phyloP scores from a whole-genome alignment of 2,888 invertebrate species.

The Metacarcinus magister region DNA sequence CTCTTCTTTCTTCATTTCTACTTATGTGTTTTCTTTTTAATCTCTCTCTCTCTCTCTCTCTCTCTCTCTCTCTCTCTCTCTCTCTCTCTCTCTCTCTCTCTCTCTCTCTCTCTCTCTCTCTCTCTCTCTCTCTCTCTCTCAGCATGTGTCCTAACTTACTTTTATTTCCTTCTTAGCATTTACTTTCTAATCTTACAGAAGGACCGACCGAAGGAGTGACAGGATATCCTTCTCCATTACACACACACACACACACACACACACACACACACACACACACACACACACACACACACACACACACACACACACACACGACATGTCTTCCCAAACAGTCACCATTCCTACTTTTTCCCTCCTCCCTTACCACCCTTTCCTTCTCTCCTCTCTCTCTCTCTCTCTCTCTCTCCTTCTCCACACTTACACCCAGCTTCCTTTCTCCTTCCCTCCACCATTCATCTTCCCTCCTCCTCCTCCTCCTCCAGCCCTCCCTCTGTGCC shows the following conservation, averaged over 20 bases:
- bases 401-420: background rate
- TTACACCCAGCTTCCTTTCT: background rate
- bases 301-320: background rate
- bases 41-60: constrained; percentile 14
- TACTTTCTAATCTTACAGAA: background rate
- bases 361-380: too few relatives aligned
- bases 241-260: background rate
- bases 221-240: background rate
- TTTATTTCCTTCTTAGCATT: background rate
- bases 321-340: background rate
- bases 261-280: constrained; percentile 26
- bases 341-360: background rate
- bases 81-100: constrained; percentile 26
- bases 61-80: constrained; percentile 26
- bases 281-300: constrained; percentile 7
- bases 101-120: background rate
- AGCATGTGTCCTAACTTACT: background rate
- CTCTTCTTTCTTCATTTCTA: background rate
- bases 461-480: background rate
- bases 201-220: background rate
- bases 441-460: background rate
- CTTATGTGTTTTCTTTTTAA: background rate
- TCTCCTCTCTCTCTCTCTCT: background rate
- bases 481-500: background rate
- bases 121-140: background rate